Percentiles rank a stretch among this genome's conserved stretches.
phyloP scores from a whole-genome alignment of 2,888 invertebrate species.

The Zygogramma bicolorata region DNA sequence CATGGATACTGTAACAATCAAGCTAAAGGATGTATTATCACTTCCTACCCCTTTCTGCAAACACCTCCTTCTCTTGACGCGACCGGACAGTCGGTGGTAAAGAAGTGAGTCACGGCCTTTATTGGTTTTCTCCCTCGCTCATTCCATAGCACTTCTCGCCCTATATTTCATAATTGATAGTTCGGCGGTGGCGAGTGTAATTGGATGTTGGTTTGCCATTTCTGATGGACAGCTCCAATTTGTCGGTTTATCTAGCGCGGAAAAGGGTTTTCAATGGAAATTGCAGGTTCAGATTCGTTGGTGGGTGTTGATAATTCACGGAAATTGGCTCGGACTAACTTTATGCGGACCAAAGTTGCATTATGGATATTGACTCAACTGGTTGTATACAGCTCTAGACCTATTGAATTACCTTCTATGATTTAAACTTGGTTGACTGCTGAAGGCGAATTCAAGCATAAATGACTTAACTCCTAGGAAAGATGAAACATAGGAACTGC shows the following conservation, averaged over 20 bases:
- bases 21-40: neutral
- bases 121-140: conserved; percentile 38
- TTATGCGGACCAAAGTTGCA: neutral
- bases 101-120: conserved; percentile 38
- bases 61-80: conserved; percentile 6
- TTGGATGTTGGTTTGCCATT: conserved; percentile 45
- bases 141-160: conserved; percentile 19
- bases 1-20: neutral
- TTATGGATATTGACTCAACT: too few species aligned
- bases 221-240: conserved; percentile 40
- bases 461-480: too few species aligned
- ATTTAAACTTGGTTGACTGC: too few species aligned
- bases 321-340: neutral
- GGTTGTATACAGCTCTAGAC: too few species aligned
- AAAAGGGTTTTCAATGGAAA: conserved; percentile 3
- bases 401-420: too few species aligned
- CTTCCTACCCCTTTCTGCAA: neutral
- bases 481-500: too few species aligned
- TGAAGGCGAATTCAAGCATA: too few species aligned
- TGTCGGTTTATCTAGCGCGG: conserved; percentile 21
- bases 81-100: neutral
- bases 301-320: neutral
- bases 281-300: neutral
- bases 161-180: conserved; percentile 48
- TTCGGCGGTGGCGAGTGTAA: conserved; percentile 42